Evolutionary conservation across 53 echinoderm and acorn worm genomes (phyloP).

Genomic region (Henricia sp.): DNA sequence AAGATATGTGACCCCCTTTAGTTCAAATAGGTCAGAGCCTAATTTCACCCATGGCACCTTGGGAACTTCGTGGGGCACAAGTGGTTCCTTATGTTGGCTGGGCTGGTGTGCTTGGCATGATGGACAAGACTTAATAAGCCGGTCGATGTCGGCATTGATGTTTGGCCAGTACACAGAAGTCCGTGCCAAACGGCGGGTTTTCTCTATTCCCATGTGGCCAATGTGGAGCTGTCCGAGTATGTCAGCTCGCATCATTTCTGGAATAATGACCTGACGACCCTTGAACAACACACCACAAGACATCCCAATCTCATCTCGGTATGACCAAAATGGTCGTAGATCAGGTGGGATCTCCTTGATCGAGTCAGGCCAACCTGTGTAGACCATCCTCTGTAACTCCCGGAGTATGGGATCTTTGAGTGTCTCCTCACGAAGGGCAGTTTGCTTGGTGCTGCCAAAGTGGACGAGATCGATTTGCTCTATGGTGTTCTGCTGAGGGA

Average conservation of each 20-base stretch:
- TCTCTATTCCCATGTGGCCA: constrained; percentile 47
- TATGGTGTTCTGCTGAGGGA: too few relatives aligned
- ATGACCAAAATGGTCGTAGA: constrained; percentile 62
- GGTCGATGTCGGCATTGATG: constrained; percentile 18
- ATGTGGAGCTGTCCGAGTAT: constrained; percentile 59
- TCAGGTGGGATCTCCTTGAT: constrained; percentile 58
- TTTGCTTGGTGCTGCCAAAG: constrained; percentile 36
- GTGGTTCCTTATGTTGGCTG: too few relatives aligned
- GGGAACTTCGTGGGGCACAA: too few relatives aligned
- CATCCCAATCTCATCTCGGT: constrained; percentile 61
- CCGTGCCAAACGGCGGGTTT: constrained; percentile 17
- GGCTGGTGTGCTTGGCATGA: constrained; percentile 5
- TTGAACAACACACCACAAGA: constrained; percentile 63
- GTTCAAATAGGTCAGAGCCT: constrained; percentile 57
- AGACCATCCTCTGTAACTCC: background rate
- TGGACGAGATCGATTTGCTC: constrained; percentile 37
- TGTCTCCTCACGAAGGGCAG: constrained; percentile 35
- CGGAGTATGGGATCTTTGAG: constrained; percentile 30
- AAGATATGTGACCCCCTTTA: constrained; percentile 27
- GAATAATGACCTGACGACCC: constrained; percentile 63
- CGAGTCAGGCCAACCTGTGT: constrained; percentile 18
- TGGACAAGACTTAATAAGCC: background rate
- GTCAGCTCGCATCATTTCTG: constrained; percentile 18
- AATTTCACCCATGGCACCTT: constrained; percentile 56
- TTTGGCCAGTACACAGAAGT: constrained; percentile 38